Conservation (phyloP, 2,888 invertebrate genomes). For the Oligia fasciuncula region DNA sequence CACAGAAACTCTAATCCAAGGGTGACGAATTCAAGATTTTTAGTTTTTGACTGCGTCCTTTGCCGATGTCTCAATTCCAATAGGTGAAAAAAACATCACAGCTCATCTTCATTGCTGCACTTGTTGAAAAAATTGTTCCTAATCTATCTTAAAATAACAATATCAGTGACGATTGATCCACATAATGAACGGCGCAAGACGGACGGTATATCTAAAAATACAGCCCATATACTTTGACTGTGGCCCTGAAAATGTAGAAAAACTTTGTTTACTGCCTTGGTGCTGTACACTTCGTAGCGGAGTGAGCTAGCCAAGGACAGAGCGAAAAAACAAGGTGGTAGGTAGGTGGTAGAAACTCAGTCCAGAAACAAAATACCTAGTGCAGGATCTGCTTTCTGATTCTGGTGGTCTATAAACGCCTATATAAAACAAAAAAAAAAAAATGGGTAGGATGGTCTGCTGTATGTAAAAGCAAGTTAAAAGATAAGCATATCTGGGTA, state of each 20-base stretch:
- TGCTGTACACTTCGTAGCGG: no score
- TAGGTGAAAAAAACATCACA: not conserved
- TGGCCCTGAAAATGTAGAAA: not conserved
- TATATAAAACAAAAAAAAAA: not conserved
- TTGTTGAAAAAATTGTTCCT: not conserved
- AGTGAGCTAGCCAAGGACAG: not conserved
- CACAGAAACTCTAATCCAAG: not conserved
- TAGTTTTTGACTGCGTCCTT: not conserved
- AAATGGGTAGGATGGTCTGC: not conserved
- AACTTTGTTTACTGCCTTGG: not conserved
- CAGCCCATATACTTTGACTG: not conserved
- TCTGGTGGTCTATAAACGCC: not conserved
- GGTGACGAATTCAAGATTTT: not conserved
- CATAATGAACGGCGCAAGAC: not conserved
- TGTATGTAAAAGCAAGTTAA: not conserved
- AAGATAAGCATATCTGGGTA: not conserved
- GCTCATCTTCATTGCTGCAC: not conserved
- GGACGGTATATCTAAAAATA: not conserved
- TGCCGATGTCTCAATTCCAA: not conserved
- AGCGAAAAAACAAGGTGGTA: not conserved
- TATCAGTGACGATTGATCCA: no score
- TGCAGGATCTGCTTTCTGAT: not conserved
- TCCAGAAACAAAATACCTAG: not conserved
- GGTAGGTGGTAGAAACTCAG: no score
- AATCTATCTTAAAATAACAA: not conserved